Evolutionary conservation across 1,140 invertebrate genomes (phyloP).

Genomic region (Ips typographus): DNA sequence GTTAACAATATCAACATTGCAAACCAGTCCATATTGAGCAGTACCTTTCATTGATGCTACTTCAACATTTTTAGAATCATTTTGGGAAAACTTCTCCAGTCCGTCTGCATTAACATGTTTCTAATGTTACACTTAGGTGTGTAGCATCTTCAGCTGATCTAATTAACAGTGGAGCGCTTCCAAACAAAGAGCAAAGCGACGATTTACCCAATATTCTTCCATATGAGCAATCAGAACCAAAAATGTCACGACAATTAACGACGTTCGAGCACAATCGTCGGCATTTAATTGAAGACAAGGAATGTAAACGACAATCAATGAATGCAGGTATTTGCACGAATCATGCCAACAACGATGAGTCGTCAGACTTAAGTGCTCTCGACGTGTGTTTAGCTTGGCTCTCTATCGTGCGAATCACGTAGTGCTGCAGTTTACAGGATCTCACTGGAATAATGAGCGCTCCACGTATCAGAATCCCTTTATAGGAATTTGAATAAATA

Average conservation of each 20-base stretch:
- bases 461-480: constrained; percentile 7
- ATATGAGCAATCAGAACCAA: neutral
- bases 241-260: neutral
- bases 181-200: no score
- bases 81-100: no score
- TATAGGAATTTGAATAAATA: constrained; percentile 9
- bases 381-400: constrained; percentile 19
- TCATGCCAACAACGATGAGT: constrained; percentile 13
- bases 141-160: no score
- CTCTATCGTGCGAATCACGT: constrained; percentile 16
- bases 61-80: no score
- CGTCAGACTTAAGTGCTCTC: constrained; percentile 21
- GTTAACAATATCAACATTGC: no score
- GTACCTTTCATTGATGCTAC: no score
- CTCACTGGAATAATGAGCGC: neutral
- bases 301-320: constrained; percentile 20
- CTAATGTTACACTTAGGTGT: no score
- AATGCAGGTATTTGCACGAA: constrained; percentile 26
- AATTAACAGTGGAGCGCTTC: no score
- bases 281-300: constrained; percentile 16
- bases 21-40: no score
- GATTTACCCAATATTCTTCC: no score
- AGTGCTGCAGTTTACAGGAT: constrained; percentile 18
- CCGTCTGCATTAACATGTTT: no score
- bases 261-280: neutral